Evolutionary conservation across 2,113 vertebrate species (phyloP).

Genomic region (Pipra filicauda): DNA sequence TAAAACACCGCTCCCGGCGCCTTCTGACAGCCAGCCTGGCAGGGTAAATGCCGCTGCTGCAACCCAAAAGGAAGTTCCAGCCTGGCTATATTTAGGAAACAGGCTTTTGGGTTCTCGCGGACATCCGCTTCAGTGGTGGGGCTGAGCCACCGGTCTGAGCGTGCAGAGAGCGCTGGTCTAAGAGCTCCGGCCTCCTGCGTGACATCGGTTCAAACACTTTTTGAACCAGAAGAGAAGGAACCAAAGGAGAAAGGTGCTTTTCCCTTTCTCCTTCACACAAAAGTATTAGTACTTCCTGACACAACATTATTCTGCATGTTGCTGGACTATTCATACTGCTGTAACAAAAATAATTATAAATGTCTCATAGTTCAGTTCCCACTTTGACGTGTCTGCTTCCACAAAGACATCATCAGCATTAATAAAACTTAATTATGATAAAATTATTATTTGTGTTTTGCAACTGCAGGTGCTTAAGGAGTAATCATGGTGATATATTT

Average conservation of each 20-base stretch:
- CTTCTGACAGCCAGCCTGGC: background rate
- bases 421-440: background rate
- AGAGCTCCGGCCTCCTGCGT: rapidly evolving
- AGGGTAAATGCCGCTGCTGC: rapidly evolving
- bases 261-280: background rate
- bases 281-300: background rate
- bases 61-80: background rate
- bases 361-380: background rate
- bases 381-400: background rate
- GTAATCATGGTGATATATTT: background rate
- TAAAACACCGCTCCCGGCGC: rapidly evolving
- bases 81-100: background rate
- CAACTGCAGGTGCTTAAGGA: background rate
- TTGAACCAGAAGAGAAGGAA: too few relatives aligned
- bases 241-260: background rate
- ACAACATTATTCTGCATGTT: background rate
- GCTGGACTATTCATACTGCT: background rate
- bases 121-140: rapidly evolving
- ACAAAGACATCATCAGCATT: background rate
- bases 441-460: background rate
- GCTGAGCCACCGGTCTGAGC: background rate
- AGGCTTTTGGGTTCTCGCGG: background rate
- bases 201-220: background rate
- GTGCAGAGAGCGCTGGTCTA: rapidly evolving
- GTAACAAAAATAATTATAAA: background rate